Conservation (phyloP, 1,140 invertebrate genomes). For the Hylaeus anthracinus region DNA sequence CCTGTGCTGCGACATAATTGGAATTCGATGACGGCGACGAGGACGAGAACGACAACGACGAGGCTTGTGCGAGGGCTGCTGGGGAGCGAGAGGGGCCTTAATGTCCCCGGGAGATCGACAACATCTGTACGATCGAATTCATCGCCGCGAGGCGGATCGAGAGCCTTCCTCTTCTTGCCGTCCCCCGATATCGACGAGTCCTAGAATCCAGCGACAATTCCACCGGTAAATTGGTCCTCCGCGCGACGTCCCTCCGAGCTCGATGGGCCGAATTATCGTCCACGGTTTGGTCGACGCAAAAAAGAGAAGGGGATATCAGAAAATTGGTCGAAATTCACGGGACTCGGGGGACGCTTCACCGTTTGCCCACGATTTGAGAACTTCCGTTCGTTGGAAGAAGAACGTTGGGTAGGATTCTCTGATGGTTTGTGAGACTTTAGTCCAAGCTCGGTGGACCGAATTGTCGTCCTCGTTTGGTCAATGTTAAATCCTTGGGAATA, state of each 20-base stretch:
- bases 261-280: background rate
- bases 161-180: background rate
- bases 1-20: constrained; percentile 71
- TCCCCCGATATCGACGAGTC: background rate
- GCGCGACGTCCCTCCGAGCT: background rate
- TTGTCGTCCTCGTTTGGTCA: too few relatives aligned
- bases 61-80: background rate
- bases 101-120: constrained; percentile 45
- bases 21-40: constrained; percentile 64
- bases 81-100: constrained; percentile 20
- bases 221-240: background rate
- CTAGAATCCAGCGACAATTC: background rate
- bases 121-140: constrained; percentile 52
- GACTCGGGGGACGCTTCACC: too few relatives aligned
- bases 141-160: constrained; percentile 1
- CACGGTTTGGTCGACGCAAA: background rate
- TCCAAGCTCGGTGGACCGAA: too few relatives aligned
- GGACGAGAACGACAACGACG: constrained; percentile 23
- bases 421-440: too few relatives aligned
- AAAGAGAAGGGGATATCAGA: background rate
- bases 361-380: too few relatives aligned
- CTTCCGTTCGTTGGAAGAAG: too few relatives aligned
- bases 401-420: too few relatives aligned
- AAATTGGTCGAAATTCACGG: too few relatives aligned
- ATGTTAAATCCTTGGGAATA: too few relatives aligned